These are phyloP conservation scores for Watsonalla cultraria DNA, from an alignment of 2,888 invertebrate genomes.

Conservation along the genomic window DNA sequence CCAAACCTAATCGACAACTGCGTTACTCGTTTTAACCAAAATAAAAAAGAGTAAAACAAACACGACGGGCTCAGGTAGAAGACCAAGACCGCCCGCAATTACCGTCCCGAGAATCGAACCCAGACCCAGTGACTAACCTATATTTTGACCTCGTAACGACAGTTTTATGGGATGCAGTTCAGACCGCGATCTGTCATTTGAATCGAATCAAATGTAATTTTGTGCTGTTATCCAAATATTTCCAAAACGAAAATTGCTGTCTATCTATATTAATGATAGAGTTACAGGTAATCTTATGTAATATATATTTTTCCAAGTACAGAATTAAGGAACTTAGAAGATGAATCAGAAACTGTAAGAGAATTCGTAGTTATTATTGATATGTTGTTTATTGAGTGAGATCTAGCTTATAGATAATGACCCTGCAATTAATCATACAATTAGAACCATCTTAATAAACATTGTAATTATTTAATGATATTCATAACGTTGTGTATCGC, in stretches of 20 bases:
- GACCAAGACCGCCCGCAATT: conserved; percentile 50
- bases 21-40: conserved; percentile 38
- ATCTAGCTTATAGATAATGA: no score
- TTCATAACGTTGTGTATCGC: not conserved
- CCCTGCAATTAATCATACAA: no score
- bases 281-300: no score
- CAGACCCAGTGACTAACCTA: conserved; percentile 49
- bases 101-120: conserved; percentile 40
- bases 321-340: no score
- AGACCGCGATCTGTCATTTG: conserved; percentile 36
- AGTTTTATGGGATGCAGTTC: conserved; percentile 37
- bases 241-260: conserved; percentile 6
- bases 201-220: conserved; percentile 24
- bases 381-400: no score
- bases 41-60: conserved; percentile 57
- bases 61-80: conserved; percentile 53
- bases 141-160: conserved; percentile 58
- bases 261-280: not conserved
- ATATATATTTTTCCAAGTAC: no score
- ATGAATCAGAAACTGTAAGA: no score
- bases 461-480: not conserved
- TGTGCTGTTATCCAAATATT: conserved; percentile 16
- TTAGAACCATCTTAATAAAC: not conserved
- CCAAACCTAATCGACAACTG: conserved; percentile 29
- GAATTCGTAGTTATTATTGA: no score